Percentiles rank a stretch among this genome's conserved stretches.
These are phyloP conservation scores for Caenorhabditis imperialis DNA, from an alignment of 2,888 invertebrate species.

Conservation along the genomic window DNA sequence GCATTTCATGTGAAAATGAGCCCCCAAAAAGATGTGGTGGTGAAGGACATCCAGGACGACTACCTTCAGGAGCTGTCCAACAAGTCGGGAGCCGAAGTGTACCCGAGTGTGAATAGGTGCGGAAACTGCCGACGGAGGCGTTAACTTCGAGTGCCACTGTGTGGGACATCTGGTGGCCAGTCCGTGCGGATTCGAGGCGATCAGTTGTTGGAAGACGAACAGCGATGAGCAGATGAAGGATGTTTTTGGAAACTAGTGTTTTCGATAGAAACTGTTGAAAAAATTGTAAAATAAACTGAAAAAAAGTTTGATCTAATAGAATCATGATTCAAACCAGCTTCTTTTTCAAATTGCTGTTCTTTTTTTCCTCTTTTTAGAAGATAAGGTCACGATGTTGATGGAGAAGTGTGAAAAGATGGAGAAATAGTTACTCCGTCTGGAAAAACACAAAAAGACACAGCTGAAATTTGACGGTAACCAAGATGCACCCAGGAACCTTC, in stretches of 20 bases:
- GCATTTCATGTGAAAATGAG: too few relatives aligned
- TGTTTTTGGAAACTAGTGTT: constrained; percentile 14
- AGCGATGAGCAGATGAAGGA: constrained; percentile 65
- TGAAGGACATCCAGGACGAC: constrained; percentile 34
- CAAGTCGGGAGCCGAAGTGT: constrained; percentile 63
- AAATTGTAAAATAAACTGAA: neutral
- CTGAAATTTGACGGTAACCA: too few relatives aligned
- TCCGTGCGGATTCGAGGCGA: constrained; percentile 75
- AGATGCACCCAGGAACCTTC: too few relatives aligned
- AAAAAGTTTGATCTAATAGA: too few relatives aligned
- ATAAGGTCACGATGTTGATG: too few relatives aligned
- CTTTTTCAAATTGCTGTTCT: too few relatives aligned
- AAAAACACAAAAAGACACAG: too few relatives aligned
- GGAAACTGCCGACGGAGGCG: constrained; percentile 69
- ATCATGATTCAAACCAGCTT: too few relatives aligned
- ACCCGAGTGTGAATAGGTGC: constrained; percentile 73
- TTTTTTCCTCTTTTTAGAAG: too few relatives aligned
- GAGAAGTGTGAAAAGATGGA: too few relatives aligned
- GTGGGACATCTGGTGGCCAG: constrained; percentile 76
- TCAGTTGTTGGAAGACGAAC: constrained; percentile 72
- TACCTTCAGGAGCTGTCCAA: constrained; percentile 18
- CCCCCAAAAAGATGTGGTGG: neutral
- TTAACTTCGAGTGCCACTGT: constrained; percentile 78
- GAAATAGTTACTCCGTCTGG: too few relatives aligned
- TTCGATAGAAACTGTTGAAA: too few relatives aligned